phyloP scores from a whole-genome alignment of 1,140 invertebrate genomes.

The Mamestra configurata region DNA sequence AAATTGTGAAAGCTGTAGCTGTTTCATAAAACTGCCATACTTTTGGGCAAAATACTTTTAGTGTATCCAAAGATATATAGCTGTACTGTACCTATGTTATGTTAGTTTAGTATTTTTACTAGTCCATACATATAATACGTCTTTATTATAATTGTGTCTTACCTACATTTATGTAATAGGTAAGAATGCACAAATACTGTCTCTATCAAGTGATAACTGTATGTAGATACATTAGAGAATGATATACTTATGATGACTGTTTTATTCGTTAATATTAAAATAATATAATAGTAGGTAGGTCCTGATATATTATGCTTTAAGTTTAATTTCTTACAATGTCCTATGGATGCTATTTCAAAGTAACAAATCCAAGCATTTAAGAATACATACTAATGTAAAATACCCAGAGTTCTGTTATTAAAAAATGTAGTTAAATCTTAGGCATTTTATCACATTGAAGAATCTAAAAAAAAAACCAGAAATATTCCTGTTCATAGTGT shows the following conservation, averaged over 20 bases:
- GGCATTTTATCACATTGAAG: neutral
- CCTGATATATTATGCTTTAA: neutral
- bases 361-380: conserved; percentile 11
- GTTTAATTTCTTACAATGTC: neutral
- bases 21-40: neutral
- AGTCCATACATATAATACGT: neutral
- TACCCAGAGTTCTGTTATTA: neutral
- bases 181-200: conserved; percentile 19
- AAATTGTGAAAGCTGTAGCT: neutral
- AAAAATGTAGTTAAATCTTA: neutral
- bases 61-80: conserved; percentile 31
- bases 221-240: neutral
- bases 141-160: neutral
- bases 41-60: conserved; percentile 2
- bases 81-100: neutral
- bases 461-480: too few species aligned
- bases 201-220: conserved; percentile 25
- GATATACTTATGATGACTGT: neutral
- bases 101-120: neutral
- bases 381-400: neutral
- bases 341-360: neutral
- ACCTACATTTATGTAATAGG: conserved; percentile 1
- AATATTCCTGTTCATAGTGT: too few species aligned
- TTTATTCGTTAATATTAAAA: conserved; percentile 5
- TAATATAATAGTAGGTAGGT: neutral